Conservation (phyloP, 1,140 invertebrate genomes). For the Caenorhabditis remanei region DNA sequence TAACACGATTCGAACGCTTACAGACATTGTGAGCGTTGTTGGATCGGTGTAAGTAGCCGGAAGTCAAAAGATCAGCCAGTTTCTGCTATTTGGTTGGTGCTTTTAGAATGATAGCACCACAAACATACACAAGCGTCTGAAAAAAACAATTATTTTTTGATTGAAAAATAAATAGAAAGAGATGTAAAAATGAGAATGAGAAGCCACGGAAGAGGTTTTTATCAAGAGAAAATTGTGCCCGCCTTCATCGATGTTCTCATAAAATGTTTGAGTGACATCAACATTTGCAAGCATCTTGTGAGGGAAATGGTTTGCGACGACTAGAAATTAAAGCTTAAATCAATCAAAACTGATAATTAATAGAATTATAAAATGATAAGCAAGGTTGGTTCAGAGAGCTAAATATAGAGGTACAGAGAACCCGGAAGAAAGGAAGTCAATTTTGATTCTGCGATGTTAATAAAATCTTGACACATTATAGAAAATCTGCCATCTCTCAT, state of each 20-base stretch:
- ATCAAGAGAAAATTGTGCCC: conserved; percentile 31
- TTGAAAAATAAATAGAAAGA: background rate
- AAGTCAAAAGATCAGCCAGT: conserved; percentile 43
- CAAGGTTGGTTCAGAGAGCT: background rate
- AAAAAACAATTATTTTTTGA: background rate
- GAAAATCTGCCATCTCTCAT: too few relatives aligned
- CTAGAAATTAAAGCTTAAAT: background rate
- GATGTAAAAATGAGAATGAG: background rate
- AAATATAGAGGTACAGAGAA: too few relatives aligned
- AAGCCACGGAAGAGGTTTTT: background rate
- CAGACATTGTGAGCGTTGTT: conserved; percentile 29
- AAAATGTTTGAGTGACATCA: conserved; percentile 38
- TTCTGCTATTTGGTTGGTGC: conserved; percentile 15
- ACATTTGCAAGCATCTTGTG: conserved; percentile 19
- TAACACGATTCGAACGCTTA: conserved; percentile 53
- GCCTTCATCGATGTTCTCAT: background rate
- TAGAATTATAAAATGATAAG: background rate
- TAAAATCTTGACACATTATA: too few relatives aligned
- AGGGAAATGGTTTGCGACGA: background rate
- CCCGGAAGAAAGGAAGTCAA: too few relatives aligned
- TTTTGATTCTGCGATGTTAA: too few relatives aligned
- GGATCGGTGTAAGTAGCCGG: background rate
- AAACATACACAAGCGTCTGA: conserved; percentile 7
- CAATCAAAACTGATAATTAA: background rate
- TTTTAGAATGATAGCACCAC: conserved; percentile 7